A percentile compares a stretch with the other conserved stretches of the same genome.
These are phyloP conservation scores for Nephila pilipes DNA, from an alignment of 1,140 invertebrate species.

Conservation along the genomic window DNA sequence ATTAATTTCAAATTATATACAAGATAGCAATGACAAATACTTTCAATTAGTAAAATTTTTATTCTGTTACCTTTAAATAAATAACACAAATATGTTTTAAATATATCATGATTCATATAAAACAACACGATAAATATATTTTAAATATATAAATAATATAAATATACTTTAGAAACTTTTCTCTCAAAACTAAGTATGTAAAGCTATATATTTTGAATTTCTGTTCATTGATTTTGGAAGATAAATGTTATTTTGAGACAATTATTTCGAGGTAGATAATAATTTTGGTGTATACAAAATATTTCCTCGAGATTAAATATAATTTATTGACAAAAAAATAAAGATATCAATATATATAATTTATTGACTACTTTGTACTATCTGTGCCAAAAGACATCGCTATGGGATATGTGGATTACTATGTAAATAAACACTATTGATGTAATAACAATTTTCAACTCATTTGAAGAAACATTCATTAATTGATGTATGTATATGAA, in stretches of 20 bases:
- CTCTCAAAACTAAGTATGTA: not conserved
- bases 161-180: not conserved
- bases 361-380: not conserved
- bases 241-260: not conserved
- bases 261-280: too few relatives aligned
- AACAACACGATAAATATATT: too few relatives aligned
- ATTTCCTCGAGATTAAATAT: not conserved
- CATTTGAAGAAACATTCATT: conserved; percentile 14
- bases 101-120: too few relatives aligned
- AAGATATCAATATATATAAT: conserved; percentile 39
- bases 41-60: not conserved
- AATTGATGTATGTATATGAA: not conserved
- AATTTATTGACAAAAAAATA: conserved; percentile 27
- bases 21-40: not conserved
- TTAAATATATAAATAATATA: too few relatives aligned
- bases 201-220: not conserved
- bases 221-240: too few relatives aligned
- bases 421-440: not conserved
- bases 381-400: not conserved
- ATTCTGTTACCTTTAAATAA: not conserved
- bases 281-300: conserved; percentile 12
- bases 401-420: conserved; percentile 6
- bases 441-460: not conserved
- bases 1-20: too few relatives aligned
- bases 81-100: not conserved